Evolutionary conservation across 2,888 invertebrate genomes (phyloP).

Genomic region (Stenchaetothrips biformis): DNA sequence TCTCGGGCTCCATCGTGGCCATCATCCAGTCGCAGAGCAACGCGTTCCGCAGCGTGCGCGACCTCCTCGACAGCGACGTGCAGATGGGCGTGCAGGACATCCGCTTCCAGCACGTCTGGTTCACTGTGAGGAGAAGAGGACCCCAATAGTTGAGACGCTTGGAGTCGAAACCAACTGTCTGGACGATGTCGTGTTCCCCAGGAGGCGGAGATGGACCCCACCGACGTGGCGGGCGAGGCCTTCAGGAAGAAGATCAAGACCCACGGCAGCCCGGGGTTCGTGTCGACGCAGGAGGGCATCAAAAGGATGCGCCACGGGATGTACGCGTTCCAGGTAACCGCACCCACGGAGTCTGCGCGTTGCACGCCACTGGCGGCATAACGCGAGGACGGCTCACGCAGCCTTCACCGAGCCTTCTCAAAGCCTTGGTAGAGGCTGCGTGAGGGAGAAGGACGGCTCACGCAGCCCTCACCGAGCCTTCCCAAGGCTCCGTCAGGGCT

Average conservation of each 20-base stretch:
- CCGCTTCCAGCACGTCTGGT: conserved; percentile 63
- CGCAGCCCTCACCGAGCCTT: too few relatives aligned
- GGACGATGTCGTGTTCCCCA: background rate
- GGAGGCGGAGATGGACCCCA: conserved; percentile 17
- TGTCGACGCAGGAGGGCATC: conserved; percentile 57
- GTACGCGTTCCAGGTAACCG: conserved; percentile 54
- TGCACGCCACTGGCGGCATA: too few relatives aligned
- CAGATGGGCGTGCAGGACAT: conserved; percentile 64
- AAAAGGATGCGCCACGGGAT: conserved; percentile 52
- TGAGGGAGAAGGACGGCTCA: too few relatives aligned
- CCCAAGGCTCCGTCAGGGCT: too few relatives aligned
- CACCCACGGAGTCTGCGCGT: conserved; percentile 27
- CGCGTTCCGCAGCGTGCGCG: conserved; percentile 58
- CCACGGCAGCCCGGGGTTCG: conserved; percentile 54
- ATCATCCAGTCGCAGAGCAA: conserved; percentile 66
- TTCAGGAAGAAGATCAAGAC: conserved; percentile 57
- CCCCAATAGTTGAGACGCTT: too few relatives aligned
- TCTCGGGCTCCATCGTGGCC: conserved; percentile 71
- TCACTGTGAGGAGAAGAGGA: conserved; percentile 61
- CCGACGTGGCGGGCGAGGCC: background rate
- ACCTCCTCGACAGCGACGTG: conserved; percentile 61
- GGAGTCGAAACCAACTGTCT: too few relatives aligned
- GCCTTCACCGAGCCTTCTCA: too few relatives aligned
- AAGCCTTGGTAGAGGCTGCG: too few relatives aligned
- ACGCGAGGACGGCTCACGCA: too few relatives aligned